Evolutionary conservation across 2,888 invertebrate genomes (phyloP).

Genomic region (Lissocephala sabroskyi): DNA sequence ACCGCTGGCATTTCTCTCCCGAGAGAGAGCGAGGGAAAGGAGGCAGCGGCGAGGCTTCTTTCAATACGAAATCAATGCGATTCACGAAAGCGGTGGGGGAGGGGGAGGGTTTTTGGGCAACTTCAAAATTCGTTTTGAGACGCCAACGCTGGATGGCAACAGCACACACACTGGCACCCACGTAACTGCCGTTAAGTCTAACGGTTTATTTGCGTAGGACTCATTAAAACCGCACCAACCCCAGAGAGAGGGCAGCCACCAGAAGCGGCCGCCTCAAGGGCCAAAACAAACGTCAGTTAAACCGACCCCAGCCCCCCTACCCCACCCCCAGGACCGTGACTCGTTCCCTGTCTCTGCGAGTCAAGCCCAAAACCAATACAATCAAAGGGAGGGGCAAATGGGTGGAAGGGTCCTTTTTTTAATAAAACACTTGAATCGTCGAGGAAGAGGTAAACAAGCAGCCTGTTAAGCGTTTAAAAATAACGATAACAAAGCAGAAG

Average conservation of each 20-base stretch:
- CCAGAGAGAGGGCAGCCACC: slow-evolving; percentile 1
- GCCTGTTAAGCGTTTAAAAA: slow-evolving; percentile 49
- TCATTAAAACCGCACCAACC: slow-evolving; percentile 38
- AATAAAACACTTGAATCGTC: slow-evolving; percentile 29
- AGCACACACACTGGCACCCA: slow-evolving; percentile 23
- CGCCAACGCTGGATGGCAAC: slow-evolving; percentile 37
- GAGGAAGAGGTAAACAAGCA: slow-evolving; percentile 44
- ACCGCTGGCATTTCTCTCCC: too few relatives aligned
- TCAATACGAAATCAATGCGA: too few relatives aligned
- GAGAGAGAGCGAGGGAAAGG: too few relatives aligned
- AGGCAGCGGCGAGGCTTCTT: too few relatives aligned
- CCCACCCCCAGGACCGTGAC: too few relatives aligned
- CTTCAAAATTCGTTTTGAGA: too few relatives aligned
- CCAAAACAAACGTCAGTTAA: slow-evolving; percentile 8
- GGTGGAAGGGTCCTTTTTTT: not conserved
- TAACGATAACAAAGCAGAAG: slow-evolving; percentile 44
- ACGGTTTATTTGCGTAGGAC: slow-evolving; percentile 63
- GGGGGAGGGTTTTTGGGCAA: too few relatives aligned
- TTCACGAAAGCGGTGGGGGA: too few relatives aligned
- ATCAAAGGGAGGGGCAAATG: not conserved
- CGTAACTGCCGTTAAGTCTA: slow-evolving; percentile 46
- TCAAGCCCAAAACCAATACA: slow-evolving; percentile 2
- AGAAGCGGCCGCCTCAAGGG: slow-evolving; percentile 10
- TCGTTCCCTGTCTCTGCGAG: too few relatives aligned
- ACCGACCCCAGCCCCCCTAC: too few relatives aligned